These are phyloP conservation scores for Sapajus apella DNA, from an alignment of 2,113 vertebrate genomes.

Conservation along the genomic window DNA sequence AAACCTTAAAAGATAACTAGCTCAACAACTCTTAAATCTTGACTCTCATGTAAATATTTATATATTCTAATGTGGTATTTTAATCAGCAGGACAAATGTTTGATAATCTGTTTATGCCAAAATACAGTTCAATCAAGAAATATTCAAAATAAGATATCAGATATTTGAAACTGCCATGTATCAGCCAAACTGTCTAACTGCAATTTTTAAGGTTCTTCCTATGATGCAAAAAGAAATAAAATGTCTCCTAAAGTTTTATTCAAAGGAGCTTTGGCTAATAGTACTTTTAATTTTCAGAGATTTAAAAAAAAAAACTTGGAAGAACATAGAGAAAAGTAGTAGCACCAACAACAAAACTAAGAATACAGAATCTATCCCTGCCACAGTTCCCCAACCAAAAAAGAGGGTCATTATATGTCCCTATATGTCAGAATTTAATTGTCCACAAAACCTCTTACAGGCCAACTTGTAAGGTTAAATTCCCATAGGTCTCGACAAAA, in stretches of 20 bases:
- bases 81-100: conserved; percentile 7
- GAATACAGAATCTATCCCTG: neutral
- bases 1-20: neutral
- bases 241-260: neutral
- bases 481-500: neutral
- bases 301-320: neutral
- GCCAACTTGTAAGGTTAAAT: neutral
- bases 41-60: neutral
- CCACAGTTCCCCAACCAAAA: neutral
- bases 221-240: neutral
- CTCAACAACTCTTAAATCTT: neutral
- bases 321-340: neutral
- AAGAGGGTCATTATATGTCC: neutral
- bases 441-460: neutral
- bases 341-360: neutral
- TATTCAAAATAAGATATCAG: neutral
- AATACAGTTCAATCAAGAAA: conserved; percentile 18
- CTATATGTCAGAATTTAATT: neutral
- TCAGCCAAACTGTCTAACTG: neutral
- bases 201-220: conserved; percentile 35
- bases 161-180: neutral
- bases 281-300: neutral
- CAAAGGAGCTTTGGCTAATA: neutral
- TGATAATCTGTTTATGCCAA: conserved; percentile 29
- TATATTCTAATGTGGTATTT: neutral